A percentile compares a stretch with the other conserved stretches of the same genome.
These are phyloP conservation scores for Platysteira castanea DNA, from an alignment of 2,113 vertebrate species.

Conservation along the genomic window DNA sequence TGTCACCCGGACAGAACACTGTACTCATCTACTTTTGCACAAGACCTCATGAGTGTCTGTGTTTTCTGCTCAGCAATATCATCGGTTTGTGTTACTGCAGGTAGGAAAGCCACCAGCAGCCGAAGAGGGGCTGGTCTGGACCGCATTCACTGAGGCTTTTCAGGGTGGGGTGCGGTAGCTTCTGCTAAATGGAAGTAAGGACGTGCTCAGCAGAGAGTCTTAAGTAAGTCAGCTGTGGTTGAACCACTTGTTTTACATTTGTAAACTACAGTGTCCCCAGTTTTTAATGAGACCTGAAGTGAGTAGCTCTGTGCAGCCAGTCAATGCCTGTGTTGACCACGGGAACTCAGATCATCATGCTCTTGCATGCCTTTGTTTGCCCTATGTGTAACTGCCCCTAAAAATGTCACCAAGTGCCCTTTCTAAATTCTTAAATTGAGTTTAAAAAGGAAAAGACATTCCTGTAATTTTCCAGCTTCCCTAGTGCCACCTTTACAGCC, in stretches of 20 bases:
- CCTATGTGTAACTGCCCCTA: not conserved
- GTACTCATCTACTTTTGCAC: not conserved
- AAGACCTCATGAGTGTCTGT: not conserved
- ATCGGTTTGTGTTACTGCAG: rapidly evolving
- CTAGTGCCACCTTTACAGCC: not conserved
- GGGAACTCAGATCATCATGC: rapidly evolving
- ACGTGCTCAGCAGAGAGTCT: not conserved
- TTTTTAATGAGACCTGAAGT: not conserved
- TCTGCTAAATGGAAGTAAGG: not conserved
- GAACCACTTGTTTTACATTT: not conserved
- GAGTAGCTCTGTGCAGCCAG: not conserved
- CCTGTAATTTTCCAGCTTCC: not conserved
- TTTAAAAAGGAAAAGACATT: rapidly evolving
- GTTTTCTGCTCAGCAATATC: rapidly evolving
- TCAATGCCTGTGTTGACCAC: not conserved
- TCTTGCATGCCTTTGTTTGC: not conserved
- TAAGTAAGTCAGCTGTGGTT: not conserved
- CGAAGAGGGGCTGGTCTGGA: not conserved
- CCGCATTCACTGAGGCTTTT: rapidly evolving
- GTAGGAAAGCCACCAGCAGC: not conserved
- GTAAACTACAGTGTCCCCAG: not conserved
- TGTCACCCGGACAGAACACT: rapidly evolving
- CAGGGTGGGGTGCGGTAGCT: rapidly evolving
- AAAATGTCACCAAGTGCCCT: not conserved
- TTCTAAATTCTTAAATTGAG: not conserved